phyloP scores from a whole-genome alignment of 2,888 invertebrate species.

The Cybosia mesomella region DNA sequence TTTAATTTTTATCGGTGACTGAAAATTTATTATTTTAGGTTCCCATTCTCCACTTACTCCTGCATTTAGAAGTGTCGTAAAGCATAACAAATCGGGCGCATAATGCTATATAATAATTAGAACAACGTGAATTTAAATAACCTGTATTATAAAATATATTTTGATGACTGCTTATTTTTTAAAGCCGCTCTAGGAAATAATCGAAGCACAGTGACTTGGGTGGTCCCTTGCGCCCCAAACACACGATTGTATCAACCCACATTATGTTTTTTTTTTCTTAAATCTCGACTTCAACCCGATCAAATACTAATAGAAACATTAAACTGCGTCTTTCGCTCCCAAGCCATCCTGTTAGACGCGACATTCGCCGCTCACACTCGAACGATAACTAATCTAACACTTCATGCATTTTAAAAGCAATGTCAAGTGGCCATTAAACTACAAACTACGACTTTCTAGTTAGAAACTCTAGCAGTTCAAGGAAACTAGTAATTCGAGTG shows the following conservation, averaged over 20 bases:
- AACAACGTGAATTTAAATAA: constrained; percentile 62
- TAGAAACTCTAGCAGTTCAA: constrained; percentile 67
- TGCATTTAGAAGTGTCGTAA: constrained; percentile 40
- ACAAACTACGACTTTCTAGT: constrained; percentile 50
- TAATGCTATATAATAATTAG: constrained; percentile 59
- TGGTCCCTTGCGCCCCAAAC: constrained; percentile 65
- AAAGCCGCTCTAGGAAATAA: constrained; percentile 58
- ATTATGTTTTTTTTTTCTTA: constrained; percentile 64
- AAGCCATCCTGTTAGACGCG: constrained; percentile 18
- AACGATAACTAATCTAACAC: constrained; percentile 49
- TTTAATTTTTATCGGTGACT: constrained; percentile 52
- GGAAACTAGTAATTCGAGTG: constrained; percentile 69
- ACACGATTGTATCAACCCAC: constrained; percentile 69
- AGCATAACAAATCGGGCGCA: constrained; percentile 54
- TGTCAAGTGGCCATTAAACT: constrained; percentile 56
- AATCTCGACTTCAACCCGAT: constrained; percentile 61
- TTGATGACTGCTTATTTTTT: constrained; percentile 61
- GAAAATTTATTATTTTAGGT: constrained; percentile 47
- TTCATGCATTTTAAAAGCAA: constrained; percentile 53
- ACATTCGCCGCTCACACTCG: constrained; percentile 27
- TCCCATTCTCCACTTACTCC: constrained; percentile 41
- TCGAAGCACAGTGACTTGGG: constrained; percentile 62
- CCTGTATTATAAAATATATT: constrained; percentile 41
- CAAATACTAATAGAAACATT: constrained; percentile 63
- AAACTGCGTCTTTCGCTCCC: constrained; percentile 34